Base-by-base conservation (phyloP, 2,888 invertebrate species). In the Bellardia bayeri region DNA sequence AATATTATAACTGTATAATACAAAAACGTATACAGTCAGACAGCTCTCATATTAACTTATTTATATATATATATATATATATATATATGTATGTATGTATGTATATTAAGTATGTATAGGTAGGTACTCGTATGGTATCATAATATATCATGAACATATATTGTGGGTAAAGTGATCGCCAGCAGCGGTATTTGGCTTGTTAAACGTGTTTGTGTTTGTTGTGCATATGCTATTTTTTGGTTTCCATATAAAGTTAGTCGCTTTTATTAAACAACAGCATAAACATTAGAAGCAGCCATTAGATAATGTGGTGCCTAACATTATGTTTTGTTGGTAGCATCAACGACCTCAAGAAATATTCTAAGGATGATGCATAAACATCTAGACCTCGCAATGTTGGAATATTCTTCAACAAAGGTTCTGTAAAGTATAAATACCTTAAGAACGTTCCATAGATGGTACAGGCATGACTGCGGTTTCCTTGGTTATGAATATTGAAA, bases 141-240 rank as follows among this genome's bases (percentile, higher is more conserved):
- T 23, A 0, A 23, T 23, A 69, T 37, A 42, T n/a, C 8, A 40
- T 76, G 40, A 11, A 30, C 13, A 13, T 45, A 23, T 63, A 58
- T 74, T 58, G 23, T 42, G 23, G 51, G 76, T 71, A 82, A 75
- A 79, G 75, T 76, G 82, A 80, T 82, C 79, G 56, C 80, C 68
- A 69, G 40, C 72, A 80, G 88, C 75, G 63, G 58, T 66, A 85
- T 82, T 87, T 87, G 87, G 87, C 8, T 56, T 66, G 23, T 37
- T 42, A 42, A 74, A 86, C 78, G 80, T 84, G 79, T 74, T 81
- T 83, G 69, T 23, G 23, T 23, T 51, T 85, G 49, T 64, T 72
- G 56, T 82, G 49, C 85, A 82, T 85, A 76, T 66, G 63, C 64
- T 81, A 75, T 82, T 82, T 84, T 79, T 75, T 81, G 71, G 23